These are phyloP conservation scores for Lasiurus cinereus DNA, from an alignment of 2,113 vertebrate genomes.

Conservation along the genomic window DNA sequence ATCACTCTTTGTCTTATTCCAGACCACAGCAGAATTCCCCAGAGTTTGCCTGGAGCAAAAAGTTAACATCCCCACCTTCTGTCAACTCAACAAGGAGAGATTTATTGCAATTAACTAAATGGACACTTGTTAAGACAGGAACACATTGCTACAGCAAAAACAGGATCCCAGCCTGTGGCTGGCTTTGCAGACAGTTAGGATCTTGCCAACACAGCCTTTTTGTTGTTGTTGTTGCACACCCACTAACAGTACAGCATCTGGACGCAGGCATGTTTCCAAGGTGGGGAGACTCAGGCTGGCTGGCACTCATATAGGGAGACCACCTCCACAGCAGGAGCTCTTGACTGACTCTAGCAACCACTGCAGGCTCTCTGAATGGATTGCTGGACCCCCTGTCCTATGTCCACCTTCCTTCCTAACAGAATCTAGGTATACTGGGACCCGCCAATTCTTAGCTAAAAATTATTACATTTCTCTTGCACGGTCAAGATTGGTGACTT, in stretches of 20 bases:
- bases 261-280: neutral
- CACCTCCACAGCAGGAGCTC: neutral
- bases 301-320: neutral
- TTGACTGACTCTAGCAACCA: neutral
- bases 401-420: neutral
- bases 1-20: slow-evolving; percentile 37
- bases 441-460: neutral
- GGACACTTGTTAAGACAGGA: slow-evolving; percentile 33
- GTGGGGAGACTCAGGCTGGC: neutral
- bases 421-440: neutral
- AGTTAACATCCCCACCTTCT: slow-evolving; percentile 26
- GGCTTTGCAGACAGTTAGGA: slow-evolving; percentile 4
- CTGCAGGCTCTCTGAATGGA: neutral
- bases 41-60: slow-evolving; percentile 38
- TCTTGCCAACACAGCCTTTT: neutral
- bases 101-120: slow-evolving; percentile 14
- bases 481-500: neutral
- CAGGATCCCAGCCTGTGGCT: neutral
- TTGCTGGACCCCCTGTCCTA: neutral
- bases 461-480: slow-evolving; percentile 21
- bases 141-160: slow-evolving; percentile 14
- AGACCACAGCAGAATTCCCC: neutral
- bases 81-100: slow-evolving; percentile 42
- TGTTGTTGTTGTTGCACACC: neutral
- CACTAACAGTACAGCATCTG: neutral